Percentiles rank a stretch among this genome's conserved stretches.
These are phyloP conservation scores for Drosophila setifemur DNA, from an alignment of 1,140 invertebrate species.

Conservation along the genomic window DNA sequence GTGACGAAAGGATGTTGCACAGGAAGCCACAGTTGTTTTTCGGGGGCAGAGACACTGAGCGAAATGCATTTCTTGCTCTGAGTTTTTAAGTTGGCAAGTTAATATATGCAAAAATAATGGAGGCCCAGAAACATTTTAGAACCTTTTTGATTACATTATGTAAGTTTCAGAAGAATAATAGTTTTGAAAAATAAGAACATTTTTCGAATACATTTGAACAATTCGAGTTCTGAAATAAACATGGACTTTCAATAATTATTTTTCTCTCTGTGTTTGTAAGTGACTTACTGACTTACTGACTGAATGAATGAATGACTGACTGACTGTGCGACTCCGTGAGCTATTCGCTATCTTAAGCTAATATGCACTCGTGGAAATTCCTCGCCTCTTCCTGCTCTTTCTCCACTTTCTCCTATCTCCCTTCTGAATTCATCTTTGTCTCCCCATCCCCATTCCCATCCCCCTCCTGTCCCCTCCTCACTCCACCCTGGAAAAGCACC, in stretches of 20 bases:
- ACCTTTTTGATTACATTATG: no score
- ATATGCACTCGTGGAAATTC: slow-evolving; percentile 45
- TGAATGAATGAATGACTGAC: slow-evolving; percentile 14
- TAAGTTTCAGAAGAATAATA: no score
- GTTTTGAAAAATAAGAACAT: no score
- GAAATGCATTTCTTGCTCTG: no score
- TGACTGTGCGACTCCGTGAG: not conserved
- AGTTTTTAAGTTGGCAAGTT: no score
- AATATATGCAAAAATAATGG: no score
- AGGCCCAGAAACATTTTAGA: no score
- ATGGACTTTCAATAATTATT: not conserved
- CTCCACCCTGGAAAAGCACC: not conserved
- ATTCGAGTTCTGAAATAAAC: no score
- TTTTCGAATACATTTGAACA: no score
- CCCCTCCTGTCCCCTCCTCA: not conserved
- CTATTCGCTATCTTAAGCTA: slow-evolving; percentile 20
- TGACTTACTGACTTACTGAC: slow-evolving; percentile 1
- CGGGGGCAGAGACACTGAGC: no score
- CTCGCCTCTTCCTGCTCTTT: not conserved
- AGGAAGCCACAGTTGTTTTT: no score
- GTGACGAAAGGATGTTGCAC: no score
- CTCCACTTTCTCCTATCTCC: not conserved
- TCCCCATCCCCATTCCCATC: not conserved
- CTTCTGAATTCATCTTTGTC: not conserved
- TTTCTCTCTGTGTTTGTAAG: slow-evolving; percentile 6